Evolutionary conservation across 2,888 invertebrate genomes (phyloP).

Genomic region (Diaperis boleti): DNA sequence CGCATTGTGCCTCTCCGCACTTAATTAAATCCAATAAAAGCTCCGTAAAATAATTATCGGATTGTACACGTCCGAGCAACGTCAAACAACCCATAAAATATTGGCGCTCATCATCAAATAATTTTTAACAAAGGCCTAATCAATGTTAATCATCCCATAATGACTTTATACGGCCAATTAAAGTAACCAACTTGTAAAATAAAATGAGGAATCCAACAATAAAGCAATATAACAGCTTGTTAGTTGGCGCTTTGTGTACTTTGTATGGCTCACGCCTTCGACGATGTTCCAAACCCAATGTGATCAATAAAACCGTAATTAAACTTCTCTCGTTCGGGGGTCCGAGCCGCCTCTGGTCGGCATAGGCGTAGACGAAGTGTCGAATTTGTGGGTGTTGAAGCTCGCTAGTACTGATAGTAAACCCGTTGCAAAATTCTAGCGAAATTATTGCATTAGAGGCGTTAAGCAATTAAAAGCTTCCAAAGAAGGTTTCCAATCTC

Average conservation of each 20-base stretch:
- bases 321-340: constrained; percentile 23
- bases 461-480: too few relatives aligned
- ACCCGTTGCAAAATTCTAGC: too few relatives aligned
- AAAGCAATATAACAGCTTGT: constrained; percentile 54
- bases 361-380: too few relatives aligned
- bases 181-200: constrained; percentile 52
- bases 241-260: constrained; percentile 49
- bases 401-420: too few relatives aligned
- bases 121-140: constrained; percentile 46
- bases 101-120: constrained; percentile 41
- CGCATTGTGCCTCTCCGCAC: constrained; percentile 4
- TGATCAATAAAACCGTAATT: constrained; percentile 40
- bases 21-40: constrained; percentile 37
- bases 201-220: constrained; percentile 52
- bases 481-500: too few relatives aligned
- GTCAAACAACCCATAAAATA: constrained; percentile 21
- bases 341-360: constrained; percentile 18
- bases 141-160: constrained; percentile 48
- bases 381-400: too few relatives aligned
- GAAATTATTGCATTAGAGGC: too few relatives aligned
- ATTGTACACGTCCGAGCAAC: constrained; percentile 15
- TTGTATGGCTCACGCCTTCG: constrained; percentile 47
- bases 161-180: constrained; percentile 51
- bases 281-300: constrained; percentile 32
- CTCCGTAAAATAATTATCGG: constrained; percentile 13